Base-by-base conservation (phyloP, 2,113 vertebrate genomes). In the Nothocercus nigrocapillus region DNA sequence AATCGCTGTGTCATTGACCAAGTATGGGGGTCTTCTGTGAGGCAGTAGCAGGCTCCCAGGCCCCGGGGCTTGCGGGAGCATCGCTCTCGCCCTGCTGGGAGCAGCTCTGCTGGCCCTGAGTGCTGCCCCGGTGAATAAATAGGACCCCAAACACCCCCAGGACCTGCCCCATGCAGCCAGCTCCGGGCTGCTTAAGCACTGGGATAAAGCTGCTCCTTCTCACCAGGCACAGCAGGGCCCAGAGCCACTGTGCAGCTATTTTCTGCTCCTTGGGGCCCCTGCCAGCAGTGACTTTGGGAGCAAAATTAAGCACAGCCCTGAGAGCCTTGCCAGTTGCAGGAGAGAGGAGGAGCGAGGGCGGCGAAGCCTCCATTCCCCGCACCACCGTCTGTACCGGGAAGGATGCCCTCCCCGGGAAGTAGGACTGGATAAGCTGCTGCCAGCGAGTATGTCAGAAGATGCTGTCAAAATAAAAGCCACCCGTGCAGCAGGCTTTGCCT, bases 1-100 rank as follows among this genome's bases (percentile, higher is more conserved):
- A 53, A 94, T 83, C n/a, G 93, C 95, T 95, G 90, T 86, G 94
- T 97, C 95, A 97, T 66, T 27, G 42, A 62, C 93, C 80, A 93
- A 93, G 96, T 95, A 95, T 88, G 93, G 95, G 93, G 93, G 32
- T 28, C 72, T 79, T 34, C 66, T 28, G 2, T 30, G 40, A 16
- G 17, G 34, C 36, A 28, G 85, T 19, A 36, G 51, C n/a, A 86
- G 49, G 51, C 19, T 83, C 45, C 24, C 11, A 12, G 15, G 25
- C 34, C 64, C 64, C 7, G 1, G 16, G 28, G 54, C 28, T 56
- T 32, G 54, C 44, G 30, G 54, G 4, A 8, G 38, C 8, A 54
- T 79, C 21, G 61, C 47, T 11, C 47, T 84, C 14, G 67, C 44
- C 53, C 21, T 54, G 40, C 25, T 58, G 66, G n/a, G n/a, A 47